Evolutionary conservation across 2,888 invertebrate genomes (phyloP), one percentile per base, ranked within the genome.

Genomic region (Caenorhabditis drosophilae): DNA sequence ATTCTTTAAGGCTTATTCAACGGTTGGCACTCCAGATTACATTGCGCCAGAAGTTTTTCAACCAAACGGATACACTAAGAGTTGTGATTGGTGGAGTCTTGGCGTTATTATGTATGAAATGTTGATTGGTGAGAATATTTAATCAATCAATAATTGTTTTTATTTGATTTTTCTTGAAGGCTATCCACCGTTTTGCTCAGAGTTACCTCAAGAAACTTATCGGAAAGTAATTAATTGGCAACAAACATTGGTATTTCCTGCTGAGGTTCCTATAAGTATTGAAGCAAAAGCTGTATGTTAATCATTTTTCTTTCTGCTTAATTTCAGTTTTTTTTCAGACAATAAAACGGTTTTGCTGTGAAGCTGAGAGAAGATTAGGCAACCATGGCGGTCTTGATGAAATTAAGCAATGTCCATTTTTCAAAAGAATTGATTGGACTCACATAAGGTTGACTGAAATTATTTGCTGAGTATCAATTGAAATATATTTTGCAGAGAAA

Each of bases 61-160:
- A 78, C 96, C 96, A 87, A 95, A 94, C 35, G 98, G 98, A 41
- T 99, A 99, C 86, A 94, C 93, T 3, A 91, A 93, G 48, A 91
- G 94, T 59, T 98, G 97, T 81, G 98, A 99, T 86, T 99, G 96
- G 93, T 98, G 98, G 98, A 96, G 95, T 67, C 88, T 99, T 58
- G 98, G 98, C 25, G 98, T 99, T 58, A 98, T 98, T 81, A 98
- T 99, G 98, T 98, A 97, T 86, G 98, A 99, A 87, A 99, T 99
- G 98, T 88, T 99, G 77, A 98, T 98, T 86, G 97, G 98, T 22
- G n/a, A n/a, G n/a, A n/a, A n/a, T n/a, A n/a, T n/a, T n/a, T n/a
- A n/a, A n/a, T n/a, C n/a, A n/a, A n/a, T n/a, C n/a, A n/a, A n/a
- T n/a, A n/a, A n/a, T n/a, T n/a, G n/a, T n/a, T n/a, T n/a, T n/a